Conservation (phyloP, 2,888 invertebrate species). For the Malthinus flaveolus region DNA sequence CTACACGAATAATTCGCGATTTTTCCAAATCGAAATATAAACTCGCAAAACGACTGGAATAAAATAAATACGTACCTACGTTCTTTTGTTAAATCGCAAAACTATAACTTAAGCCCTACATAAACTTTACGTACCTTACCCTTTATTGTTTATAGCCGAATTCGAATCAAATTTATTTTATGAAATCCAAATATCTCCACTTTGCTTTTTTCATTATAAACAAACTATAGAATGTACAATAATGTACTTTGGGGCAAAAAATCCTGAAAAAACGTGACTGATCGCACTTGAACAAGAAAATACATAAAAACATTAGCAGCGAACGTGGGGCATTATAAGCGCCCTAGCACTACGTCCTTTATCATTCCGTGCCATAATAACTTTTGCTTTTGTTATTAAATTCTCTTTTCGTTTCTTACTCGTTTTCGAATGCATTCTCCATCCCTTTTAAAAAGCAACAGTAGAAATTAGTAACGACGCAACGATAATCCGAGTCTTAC, state of each 20-base stretch:
- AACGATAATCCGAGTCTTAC: not conserved
- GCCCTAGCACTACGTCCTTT: constrained; percentile 14
- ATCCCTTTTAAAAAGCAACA: constrained; percentile 30
- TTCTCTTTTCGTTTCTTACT: constrained; percentile 20
- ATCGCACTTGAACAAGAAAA: constrained; percentile 19
- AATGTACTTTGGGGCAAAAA: not conserved
- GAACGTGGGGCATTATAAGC: constrained; percentile 19
- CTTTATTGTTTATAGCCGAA: no score
- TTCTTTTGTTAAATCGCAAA: no score
- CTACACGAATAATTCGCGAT: no score
- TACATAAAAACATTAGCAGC: constrained; percentile 26
- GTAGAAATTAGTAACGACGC: constrained; percentile 13
- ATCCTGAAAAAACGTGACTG: constrained; percentile 13
- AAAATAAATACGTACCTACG: no score
- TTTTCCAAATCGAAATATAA: no score
- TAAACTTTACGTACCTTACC: no score
- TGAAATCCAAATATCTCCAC: not conserved
- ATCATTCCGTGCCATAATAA: constrained; percentile 25
- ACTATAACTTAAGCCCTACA: no score
- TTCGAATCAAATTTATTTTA: not conserved
- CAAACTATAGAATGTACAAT: constrained; percentile 2
- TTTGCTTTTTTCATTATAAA: not conserved
- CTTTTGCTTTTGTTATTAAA: constrained; percentile 25
- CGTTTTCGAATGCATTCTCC: constrained; percentile 12
- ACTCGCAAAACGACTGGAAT: no score